Base-by-base conservation (phyloP, 2,113 vertebrate genomes). In the Miniopterus natalensis region DNA sequence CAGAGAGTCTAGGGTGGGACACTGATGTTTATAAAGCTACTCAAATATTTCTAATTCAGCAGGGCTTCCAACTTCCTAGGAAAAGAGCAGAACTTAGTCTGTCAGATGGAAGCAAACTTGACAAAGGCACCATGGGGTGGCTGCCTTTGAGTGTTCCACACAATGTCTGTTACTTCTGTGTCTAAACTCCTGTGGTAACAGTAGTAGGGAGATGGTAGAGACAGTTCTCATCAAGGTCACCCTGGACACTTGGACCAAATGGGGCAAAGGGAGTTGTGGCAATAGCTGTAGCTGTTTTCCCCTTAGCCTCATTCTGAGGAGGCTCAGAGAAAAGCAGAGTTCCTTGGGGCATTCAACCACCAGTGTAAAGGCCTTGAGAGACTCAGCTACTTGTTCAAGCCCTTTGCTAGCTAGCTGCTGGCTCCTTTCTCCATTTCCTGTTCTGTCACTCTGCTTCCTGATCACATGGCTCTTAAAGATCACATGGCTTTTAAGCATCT, bases 61-160 rank as follows among this genome's bases (percentile, higher is more conserved):
- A 65, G 36, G 55, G 45, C 71, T 94, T 88, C 47, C 49, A 11
- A 57, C 75, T 53, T 87, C 42, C 13, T 51, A 45, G 63, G 42
- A 25, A 75, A 66, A 36, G 73, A 84, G 66, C 53, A 94, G 27
- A 84, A 85, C 68, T 59, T 84, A 27, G 21, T 47, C 51, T 96
- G n/a, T 73, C 27, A 84, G 31, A 27, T 68, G 17, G 70, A 87
- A 74, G 29, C 57, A 55, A 20, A 70, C 8, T 8, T 86, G 42
- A 81, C 45, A 17, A 7, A 70, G 78, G 77, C 47, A 59, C 8
- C 15, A 85, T 45, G 31, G 23, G 3, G 53, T 23, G 79, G 8
- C n/a, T 88, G 21, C 61, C 84, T 86, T 86, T 66, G 49, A 86
- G 53, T 36, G 36, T 27, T 59, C 40, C 68, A 77, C 12, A 66